Percentiles rank a stretch among this genome's conserved stretches.
Conservation (phyloP, 2,113 vertebrate species). For the Hoplias malabaricus region DNA sequence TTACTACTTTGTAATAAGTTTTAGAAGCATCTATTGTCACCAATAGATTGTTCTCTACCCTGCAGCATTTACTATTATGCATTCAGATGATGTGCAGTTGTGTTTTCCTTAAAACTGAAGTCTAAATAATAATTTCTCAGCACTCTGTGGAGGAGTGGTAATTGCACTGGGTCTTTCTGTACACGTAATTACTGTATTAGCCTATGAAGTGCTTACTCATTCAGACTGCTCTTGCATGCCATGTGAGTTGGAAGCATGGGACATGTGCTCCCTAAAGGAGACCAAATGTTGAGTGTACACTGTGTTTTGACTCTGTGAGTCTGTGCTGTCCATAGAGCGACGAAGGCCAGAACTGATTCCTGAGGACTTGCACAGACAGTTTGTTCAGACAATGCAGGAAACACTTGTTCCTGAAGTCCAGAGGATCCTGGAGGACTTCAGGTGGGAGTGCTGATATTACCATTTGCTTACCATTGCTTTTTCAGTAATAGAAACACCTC, state of each 20-base stretch:
- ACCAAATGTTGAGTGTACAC: background rate
- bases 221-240: background rate
- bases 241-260: background rate
- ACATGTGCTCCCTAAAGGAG: background rate
- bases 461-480: background rate
- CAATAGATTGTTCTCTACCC: background rate
- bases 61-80: background rate
- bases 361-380: conserved; percentile 89
- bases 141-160: background rate
- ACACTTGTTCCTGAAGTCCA: conserved; percentile 85
- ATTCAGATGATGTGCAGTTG: background rate
- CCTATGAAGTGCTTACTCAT: conserved; percentile 18
- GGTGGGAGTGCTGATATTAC: conserved; percentile 67
- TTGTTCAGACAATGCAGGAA: conserved; percentile 84
- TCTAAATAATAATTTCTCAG: conserved; percentile 25
- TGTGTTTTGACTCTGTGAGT: background rate
- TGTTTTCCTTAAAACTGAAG: background rate
- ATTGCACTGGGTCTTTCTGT: background rate
- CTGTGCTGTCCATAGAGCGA: conserved; percentile 74
- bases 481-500: background rate
- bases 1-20: background rate
- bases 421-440: conserved; percentile 92
- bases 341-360: conserved; percentile 89
- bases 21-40: background rate
- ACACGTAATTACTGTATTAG: conserved; percentile 24